phyloP scores from a whole-genome alignment of 1,140 invertebrate genomes.

The Bathynomus jamesi region DNA sequence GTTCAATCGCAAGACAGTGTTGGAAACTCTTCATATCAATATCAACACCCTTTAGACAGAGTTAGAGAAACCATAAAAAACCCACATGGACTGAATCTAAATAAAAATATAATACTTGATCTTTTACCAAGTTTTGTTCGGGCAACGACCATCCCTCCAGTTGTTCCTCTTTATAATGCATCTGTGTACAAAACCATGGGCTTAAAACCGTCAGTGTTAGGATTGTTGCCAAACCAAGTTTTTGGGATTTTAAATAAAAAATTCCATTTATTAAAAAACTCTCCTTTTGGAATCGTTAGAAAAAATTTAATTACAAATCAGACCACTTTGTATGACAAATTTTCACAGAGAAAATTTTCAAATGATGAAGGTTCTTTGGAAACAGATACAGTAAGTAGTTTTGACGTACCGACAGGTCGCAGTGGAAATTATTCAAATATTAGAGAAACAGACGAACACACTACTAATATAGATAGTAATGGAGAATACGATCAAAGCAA shows the following conservation, averaged over 20 bases:
- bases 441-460: too few species aligned
- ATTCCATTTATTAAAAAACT: not conserved
- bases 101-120: slow-evolving; percentile 26
- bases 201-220: slow-evolving; percentile 24
- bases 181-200: slow-evolving; percentile 23
- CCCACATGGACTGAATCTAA: slow-evolving; percentile 19
- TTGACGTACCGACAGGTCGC: not conserved
- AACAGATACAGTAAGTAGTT: not conserved
- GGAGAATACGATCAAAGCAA: not conserved
- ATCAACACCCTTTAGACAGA: not conserved
- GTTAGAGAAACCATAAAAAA: not conserved
- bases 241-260: slow-evolving; percentile 17
- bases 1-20: too few species aligned
- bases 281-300: slow-evolving; percentile 11
- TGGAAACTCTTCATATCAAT: not conserved
- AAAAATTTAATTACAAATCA: slow-evolving; percentile 2
- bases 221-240: slow-evolving; percentile 27
- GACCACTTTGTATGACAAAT: not conserved
- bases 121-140: slow-evolving; percentile 26
- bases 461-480: too few species aligned
- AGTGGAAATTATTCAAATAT: too few species aligned
- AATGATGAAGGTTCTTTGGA: not conserved
- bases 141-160: slow-evolving; percentile 30
- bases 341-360: not conserved
- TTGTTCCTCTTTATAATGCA: slow-evolving; percentile 28